Evolutionary conservation across 2,888 invertebrate genomes (phyloP), one percentile per base, ranked within the genome.

Genomic region (Oscheius sp.): DNA sequence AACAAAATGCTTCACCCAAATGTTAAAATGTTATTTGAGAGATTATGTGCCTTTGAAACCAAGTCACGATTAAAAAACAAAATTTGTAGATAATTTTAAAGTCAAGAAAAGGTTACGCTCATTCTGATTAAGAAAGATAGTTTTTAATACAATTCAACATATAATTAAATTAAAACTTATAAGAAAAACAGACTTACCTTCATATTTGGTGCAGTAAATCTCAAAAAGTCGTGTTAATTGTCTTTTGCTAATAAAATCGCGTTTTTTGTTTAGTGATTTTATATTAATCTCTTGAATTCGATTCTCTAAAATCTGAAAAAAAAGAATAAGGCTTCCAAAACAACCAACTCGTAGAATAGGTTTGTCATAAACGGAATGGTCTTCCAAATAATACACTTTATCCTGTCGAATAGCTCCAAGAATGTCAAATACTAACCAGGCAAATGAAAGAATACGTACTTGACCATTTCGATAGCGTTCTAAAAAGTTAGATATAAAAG

Each of bases 391-490:
- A 26, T 26, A 59, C 2, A 30, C 62, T 20, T 20, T 22, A 28
- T 33, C 22, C 22, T 65, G 65, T 4, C 72, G 72, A 24, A 82
- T 70, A 2, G 69, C 66, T 22, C 70, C 70, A 2, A 83, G 61
- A 8, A 83, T 73, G 36, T 83, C 83, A 50, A 68, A 80, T 4
- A 71, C 77, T 6, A 83, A 56, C 83, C 83, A 83, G 0, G 79
- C 75, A 36, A 82, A 83, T 8, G 83, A 83, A n/a, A 83, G 77
- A 26, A 73, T 75, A 5, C 68, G 62, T 12, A 26, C n/a, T 44
- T 59, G 59, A 2, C 59, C 44, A 44, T 28, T 44, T n/a, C 44
- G 59, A 6, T 26, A 28, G 3, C 8, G n/a, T 26, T 30, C 62
- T 47, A 30, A n/a, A 47, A 41, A 3, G 12, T 17, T 17, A 6